Percentiles rank a stretch among this genome's conserved stretches.
These are phyloP conservation scores for Dendrolimus houi DNA, from an alignment of 2,888 invertebrate species.

Conservation along the genomic window DNA sequence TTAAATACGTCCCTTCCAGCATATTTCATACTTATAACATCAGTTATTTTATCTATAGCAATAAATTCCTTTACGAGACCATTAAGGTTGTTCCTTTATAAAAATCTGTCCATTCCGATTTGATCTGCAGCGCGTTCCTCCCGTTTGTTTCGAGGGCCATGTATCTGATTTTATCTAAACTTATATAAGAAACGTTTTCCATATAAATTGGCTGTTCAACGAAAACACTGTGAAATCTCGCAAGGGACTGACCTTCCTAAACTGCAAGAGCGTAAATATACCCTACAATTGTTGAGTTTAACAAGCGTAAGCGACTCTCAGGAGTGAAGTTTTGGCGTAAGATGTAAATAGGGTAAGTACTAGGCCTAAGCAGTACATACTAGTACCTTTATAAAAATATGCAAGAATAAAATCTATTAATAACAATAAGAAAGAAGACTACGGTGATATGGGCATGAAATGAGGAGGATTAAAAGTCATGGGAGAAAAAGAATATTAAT, in stretches of 20 bases:
- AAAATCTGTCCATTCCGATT: neutral
- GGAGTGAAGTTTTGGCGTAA: neutral
- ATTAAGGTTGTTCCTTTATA: neutral
- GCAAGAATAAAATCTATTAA: too few relatives aligned
- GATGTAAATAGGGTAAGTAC: too few relatives aligned
- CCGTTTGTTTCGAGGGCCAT: neutral
- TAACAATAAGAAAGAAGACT: too few relatives aligned
- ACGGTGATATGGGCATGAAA: too few relatives aligned
- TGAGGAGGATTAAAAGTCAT: too few relatives aligned
- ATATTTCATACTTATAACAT: too few relatives aligned
- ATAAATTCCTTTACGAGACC: neutral
- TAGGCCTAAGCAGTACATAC: too few relatives aligned
- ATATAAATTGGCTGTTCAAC: conserved; percentile 39
- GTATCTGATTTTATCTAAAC: neutral
- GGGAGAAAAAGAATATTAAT: too few relatives aligned
- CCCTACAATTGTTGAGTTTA: neutral
- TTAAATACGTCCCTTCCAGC: too few relatives aligned
- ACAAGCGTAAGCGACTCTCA: neutral
- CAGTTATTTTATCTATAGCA: neutral
- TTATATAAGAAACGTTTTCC: conserved; percentile 23
- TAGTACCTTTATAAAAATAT: too few relatives aligned
- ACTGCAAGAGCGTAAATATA: neutral
- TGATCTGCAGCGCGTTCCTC: neutral
- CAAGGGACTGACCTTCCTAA: conserved; percentile 21
- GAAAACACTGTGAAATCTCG: conserved; percentile 25